Evolutionary conservation across 2,113 vertebrate species (phyloP), one percentile per base, ranked within the genome.

Genomic region (Ammodytes dubius): DNA sequence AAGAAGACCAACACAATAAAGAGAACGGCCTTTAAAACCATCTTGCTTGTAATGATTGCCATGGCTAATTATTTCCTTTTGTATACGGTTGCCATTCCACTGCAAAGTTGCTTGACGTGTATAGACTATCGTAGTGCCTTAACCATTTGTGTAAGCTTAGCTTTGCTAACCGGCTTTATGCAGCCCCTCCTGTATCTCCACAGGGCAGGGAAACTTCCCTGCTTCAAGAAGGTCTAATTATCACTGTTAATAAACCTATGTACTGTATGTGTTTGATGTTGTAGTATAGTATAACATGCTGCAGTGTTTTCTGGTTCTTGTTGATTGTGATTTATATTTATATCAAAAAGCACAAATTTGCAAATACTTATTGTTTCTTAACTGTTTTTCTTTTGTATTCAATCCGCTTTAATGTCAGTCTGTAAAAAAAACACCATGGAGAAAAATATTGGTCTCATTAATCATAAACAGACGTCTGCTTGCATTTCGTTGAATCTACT

Each of bases 41-140:
- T 86, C 17, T 19, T 59, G 3, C 5, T 76, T 1, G 64, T 76
- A 7, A 10, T 68, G 19, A 39, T 54, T 70, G 47, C 14, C 5
- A 37, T 85, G 49, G 1, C 13, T 3, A 27, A 70, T 17, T 39
- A 56, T 45, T 80, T 86, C 13, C 7, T 47, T 39, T 73, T 66
- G 10, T 60, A 47, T 47, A 2, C 69, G 13, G 59, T 1, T 39
- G 2, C 4, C 10, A 73, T 84, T 54, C 85, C 69, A 53, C 1
- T 84, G 3, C 77, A 84, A 4, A 52, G 15, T 64, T 57, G 42
- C 35, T 6, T 79, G 47, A 9, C 4, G 5, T 0, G 0, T 12
- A 0, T 0, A 0, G 7, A 35, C 1, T 17, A 9, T 43, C 0
- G 0, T 1, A 2, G 0, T 7, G 40, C 10, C 0, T 4, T 47